Conservation (phyloP, 23 tunicate genomes). For the Clavelina lepadiformis region DNA sequence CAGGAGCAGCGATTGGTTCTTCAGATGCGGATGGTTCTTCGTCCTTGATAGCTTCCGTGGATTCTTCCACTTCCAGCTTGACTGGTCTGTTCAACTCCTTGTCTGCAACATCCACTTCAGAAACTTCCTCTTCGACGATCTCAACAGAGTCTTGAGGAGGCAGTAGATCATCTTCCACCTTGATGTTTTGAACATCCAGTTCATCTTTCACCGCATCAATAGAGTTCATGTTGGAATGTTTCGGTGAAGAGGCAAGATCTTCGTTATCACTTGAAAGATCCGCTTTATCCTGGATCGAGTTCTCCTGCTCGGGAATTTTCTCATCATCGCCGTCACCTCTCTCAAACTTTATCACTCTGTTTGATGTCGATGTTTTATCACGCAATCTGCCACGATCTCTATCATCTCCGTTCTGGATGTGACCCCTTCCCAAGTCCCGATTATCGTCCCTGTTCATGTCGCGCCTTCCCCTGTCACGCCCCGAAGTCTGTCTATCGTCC, state of each 20-base stretch:
- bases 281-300: not conserved
- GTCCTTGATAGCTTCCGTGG: not conserved
- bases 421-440: not conserved
- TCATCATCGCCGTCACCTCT: not conserved
- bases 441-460: too few species aligned
- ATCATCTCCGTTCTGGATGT: not conserved
- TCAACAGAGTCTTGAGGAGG: not conserved
- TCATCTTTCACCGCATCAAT: too few species aligned
- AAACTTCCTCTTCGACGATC: constrained; percentile 23
- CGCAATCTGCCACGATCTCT: constrained; percentile 14
- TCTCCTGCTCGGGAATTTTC: not conserved
- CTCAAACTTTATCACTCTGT: not conserved
- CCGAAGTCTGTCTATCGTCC: constrained; percentile 6
- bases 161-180: too few species aligned
- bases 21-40: constrained; percentile 1
- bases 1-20: not conserved
- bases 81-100: not conserved
- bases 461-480: not conserved
- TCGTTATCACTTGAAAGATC: constrained; percentile 2
- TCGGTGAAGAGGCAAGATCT: not conserved
- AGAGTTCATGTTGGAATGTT: too few species aligned
- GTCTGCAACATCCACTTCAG: constrained; percentile 23
- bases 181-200: too few species aligned
- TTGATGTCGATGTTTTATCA: too few species aligned
- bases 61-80: not conserved